Evolutionary conservation across 2,113 vertebrate species (phyloP).

Genomic region (Ptilorrhoa leucosticta): DNA sequence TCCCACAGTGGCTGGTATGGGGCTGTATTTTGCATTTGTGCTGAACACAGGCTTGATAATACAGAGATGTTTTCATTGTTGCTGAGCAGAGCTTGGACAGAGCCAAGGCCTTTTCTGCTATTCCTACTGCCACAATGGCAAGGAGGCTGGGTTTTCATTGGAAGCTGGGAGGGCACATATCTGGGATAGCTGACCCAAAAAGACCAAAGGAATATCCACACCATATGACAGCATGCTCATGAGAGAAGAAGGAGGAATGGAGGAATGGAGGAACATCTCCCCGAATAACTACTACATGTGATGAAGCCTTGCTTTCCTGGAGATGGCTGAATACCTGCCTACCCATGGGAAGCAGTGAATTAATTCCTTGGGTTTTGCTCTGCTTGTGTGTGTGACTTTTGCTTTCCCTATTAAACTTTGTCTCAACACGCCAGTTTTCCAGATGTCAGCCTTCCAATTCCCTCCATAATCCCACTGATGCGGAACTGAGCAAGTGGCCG

Average conservation of each 20-base stretch:
- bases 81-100: not conserved
- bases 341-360: not conserved
- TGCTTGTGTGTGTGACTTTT: not conserved
- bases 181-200: not conserved
- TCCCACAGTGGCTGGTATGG: not conserved
- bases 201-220: not conserved
- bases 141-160: not conserved
- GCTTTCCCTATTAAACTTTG: not conserved
- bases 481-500: rapidly evolving
- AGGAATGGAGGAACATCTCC: not conserved
- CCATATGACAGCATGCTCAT: not conserved
- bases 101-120: not conserved
- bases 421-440: not conserved
- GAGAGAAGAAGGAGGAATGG: not conserved
- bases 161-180: not conserved
- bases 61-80: not conserved
- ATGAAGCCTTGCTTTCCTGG: no score
- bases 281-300: rapidly evolving
- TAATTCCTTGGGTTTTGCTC: not conserved
- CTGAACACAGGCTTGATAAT: not conserved
- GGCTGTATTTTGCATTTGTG: not conserved
- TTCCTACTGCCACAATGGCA: no score
- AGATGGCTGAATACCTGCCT: not conserved
- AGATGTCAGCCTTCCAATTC: not conserved
- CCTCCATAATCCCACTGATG: not conserved